Evolutionary conservation across 2,888 invertebrate species (phyloP).

Genomic region (Hyposoter didymator): DNA sequence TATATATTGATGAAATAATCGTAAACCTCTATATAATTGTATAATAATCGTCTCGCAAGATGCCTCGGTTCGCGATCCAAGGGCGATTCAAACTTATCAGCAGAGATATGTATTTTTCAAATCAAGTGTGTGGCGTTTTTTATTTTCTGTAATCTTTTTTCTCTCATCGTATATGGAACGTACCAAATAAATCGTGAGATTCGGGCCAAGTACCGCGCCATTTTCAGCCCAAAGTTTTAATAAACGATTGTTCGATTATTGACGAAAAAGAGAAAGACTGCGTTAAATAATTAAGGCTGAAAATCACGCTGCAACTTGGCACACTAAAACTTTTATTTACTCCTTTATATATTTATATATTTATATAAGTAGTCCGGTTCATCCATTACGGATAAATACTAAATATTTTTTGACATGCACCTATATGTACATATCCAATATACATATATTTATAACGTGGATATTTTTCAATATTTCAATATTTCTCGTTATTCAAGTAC

Average conservation of each 20-base stretch:
- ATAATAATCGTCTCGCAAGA: constrained; percentile 27
- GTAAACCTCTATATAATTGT: background rate
- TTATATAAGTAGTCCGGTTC: constrained; percentile 1
- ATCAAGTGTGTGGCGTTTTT: background rate
- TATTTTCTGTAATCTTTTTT: background rate
- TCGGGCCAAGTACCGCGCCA: constrained; percentile 16
- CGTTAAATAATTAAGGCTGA: constrained; percentile 24
- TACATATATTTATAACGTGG: constrained; percentile 15
- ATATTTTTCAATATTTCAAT: constrained; percentile 12
- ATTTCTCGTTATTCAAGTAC: constrained; percentile 14
- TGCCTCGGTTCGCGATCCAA: constrained; percentile 13
- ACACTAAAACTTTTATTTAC: constrained; percentile 15
- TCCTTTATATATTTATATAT: constrained; percentile 15
- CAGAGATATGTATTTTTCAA: constrained; percentile 34
- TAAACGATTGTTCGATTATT: background rate
- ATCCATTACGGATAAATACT: background rate
- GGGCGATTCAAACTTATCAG: background rate
- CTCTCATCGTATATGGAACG: constrained; percentile 4
- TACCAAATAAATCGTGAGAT: constrained; percentile 37
- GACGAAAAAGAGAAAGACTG: background rate
- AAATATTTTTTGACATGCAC: constrained; percentile 9
- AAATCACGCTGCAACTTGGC: constrained; percentile 36
- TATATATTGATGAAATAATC: background rate
- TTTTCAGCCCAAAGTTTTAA: constrained; percentile 1
- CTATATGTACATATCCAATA: constrained; percentile 4